Evolutionary conservation across 2,797 vertebrate genomes (phyloP).

Genomic region (Tachyglossus aculeatus): DNA sequence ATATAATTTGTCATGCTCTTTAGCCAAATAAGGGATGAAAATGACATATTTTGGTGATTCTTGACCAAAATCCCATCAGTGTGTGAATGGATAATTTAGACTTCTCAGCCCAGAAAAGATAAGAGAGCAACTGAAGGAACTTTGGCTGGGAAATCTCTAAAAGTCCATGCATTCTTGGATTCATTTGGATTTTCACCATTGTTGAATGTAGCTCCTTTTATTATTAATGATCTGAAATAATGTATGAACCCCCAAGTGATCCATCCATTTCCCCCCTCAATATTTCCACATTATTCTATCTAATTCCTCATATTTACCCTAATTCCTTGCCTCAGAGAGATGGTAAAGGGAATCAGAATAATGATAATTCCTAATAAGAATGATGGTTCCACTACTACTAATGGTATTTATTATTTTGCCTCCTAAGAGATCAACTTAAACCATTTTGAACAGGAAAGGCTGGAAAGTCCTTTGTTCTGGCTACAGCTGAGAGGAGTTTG

Average conservation of each 20-base stretch:
- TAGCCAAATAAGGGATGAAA: conserved; percentile 3
- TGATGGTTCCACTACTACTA: conserved; percentile 33
- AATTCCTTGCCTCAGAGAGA: conserved; percentile 22
- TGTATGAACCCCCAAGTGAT: conserved; percentile 11
- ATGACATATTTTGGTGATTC: conserved; percentile 4
- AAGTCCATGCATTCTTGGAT: neutral
- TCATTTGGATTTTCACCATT: neutral
- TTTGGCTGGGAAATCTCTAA: no score
- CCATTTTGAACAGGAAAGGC: conserved; percentile 22
- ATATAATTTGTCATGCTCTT: conserved; percentile 29
- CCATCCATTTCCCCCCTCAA: neutral
- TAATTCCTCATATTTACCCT: neutral
- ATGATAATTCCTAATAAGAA: conserved; percentile 51
- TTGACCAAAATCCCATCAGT: conserved; percentile 9
- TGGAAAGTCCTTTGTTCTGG: neutral
- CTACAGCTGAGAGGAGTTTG: neutral
- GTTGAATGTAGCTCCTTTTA: neutral
- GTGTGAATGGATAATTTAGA: conserved; percentile 3
- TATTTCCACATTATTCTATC: neutral
- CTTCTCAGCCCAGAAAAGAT: no score
- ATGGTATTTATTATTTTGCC: conserved; percentile 30
- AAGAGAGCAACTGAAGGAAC: no score
- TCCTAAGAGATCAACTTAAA: conserved; percentile 50
- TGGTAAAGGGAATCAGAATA: conserved; percentile 53
- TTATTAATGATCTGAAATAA: conserved; percentile 37